These are phyloP conservation scores for Aleiodes sp. DNA, from an alignment of 1,140 invertebrate genomes.

Conservation along the genomic window DNA sequence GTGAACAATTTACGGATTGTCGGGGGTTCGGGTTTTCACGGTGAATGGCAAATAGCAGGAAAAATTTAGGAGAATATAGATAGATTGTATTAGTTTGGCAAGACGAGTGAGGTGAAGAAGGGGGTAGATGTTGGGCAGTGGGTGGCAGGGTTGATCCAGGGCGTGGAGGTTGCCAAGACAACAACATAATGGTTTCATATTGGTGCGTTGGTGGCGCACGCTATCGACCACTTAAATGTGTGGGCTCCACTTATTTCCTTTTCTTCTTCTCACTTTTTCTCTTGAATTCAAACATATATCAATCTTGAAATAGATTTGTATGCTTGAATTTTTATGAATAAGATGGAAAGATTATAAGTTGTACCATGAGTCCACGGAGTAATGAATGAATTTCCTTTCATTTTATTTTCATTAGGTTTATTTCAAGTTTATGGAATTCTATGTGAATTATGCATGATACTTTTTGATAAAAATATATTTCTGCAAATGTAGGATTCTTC, in stretches of 20 bases:
- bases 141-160: constrained; percentile 34
- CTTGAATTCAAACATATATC: background rate
- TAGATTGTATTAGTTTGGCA: background rate
- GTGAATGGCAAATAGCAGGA: no score
- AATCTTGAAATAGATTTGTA: background rate
- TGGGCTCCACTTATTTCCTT: constrained; percentile 6
- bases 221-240: constrained; percentile 39
- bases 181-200: constrained; percentile 32
- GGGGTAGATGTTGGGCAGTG: background rate
- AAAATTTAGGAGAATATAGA: background rate
- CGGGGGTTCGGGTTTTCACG: background rate
- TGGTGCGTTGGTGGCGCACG: constrained; percentile 33
- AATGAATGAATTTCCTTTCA: no score
- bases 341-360: no score
- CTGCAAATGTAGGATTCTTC: no score
- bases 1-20: background rate
- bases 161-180: constrained; percentile 42
- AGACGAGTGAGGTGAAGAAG: background rate
- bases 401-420: no score
- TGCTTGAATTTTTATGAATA: background rate
- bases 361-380: no score
- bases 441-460: no score
- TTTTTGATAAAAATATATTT: no score
- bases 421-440: no score
- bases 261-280: background rate